Conservation (phyloP, 2,888 invertebrate species). For the Acleris literana region DNA sequence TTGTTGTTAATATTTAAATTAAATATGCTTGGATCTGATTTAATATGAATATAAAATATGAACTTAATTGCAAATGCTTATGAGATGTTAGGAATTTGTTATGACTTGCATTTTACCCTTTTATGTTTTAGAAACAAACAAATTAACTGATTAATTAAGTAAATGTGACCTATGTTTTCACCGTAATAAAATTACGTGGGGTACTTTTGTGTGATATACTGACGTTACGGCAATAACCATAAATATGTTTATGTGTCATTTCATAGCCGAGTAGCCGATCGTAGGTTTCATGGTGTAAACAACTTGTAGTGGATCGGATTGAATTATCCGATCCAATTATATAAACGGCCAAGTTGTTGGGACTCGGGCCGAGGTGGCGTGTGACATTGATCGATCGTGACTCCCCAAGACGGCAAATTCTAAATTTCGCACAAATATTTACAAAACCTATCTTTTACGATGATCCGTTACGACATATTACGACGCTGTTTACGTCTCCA, state of each 20-base stretch:
- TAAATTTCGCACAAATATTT: constrained; percentile 66
- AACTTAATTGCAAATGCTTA: no score
- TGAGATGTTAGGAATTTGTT: no score
- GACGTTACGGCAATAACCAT: constrained; percentile 5
- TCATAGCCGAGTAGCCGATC: constrained; percentile 21
- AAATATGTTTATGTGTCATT: constrained; percentile 25
- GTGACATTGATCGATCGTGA: constrained; percentile 52
- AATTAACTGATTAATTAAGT: no score
- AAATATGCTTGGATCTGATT: no score
- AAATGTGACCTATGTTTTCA: no score
- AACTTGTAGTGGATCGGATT: constrained; percentile 40
- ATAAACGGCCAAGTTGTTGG: constrained; percentile 52
- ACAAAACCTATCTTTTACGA: constrained; percentile 46
- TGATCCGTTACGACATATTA: constrained; percentile 46
- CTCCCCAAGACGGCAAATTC: constrained; percentile 56
- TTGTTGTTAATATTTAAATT: no score
- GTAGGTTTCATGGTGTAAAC: constrained; percentile 20
- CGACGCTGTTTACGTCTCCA: constrained; percentile 47
- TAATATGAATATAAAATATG: no score
- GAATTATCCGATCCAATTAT: constrained; percentile 55
- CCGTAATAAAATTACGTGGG: background rate
- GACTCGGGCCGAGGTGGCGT: constrained; percentile 41
- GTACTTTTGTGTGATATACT: constrained; percentile 14
- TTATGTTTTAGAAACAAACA: no score
- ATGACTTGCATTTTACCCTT: no score